These are phyloP conservation scores for Elgaria multicarinata DNA, from an alignment of 2,113 vertebrate genomes.

Conservation along the genomic window DNA sequence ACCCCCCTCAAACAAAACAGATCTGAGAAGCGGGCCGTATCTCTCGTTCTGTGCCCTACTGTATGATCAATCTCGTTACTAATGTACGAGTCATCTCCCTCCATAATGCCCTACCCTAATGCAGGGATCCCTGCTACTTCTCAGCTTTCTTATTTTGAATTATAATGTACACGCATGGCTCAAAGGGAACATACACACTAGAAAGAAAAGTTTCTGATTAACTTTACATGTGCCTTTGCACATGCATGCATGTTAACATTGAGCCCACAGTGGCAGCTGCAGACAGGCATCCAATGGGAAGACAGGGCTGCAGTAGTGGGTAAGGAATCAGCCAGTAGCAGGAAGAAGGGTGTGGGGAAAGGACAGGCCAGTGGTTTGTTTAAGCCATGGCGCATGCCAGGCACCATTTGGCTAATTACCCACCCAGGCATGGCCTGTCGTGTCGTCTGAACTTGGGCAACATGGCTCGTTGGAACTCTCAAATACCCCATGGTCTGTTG, in stretches of 20 bases:
- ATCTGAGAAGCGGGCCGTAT: neutral
- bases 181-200: neutral
- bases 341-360: neutral
- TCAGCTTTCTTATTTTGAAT: neutral
- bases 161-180: neutral
- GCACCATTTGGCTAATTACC: too few relatives aligned
- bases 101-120: neutral
- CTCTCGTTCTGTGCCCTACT: neutral
- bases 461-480: too few relatives aligned
- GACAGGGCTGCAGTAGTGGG: neutral
- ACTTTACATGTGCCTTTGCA: neutral
- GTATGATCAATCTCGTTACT: neutral
- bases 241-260: neutral
- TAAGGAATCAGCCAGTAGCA: neutral
- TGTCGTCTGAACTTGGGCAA: too few relatives aligned
- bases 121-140: neutral
- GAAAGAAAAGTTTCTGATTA: neutral
- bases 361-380: too few relatives aligned
- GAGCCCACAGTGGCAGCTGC: too few relatives aligned
- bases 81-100: neutral
- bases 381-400: too few relatives aligned
- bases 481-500: too few relatives aligned
- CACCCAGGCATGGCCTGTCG: too few relatives aligned
- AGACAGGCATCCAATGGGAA: neutral
- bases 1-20: slow-evolving; percentile 13